phyloP scores from a whole-genome alignment of 1,140 invertebrate genomes.

The Bombus balteatus region DNA sequence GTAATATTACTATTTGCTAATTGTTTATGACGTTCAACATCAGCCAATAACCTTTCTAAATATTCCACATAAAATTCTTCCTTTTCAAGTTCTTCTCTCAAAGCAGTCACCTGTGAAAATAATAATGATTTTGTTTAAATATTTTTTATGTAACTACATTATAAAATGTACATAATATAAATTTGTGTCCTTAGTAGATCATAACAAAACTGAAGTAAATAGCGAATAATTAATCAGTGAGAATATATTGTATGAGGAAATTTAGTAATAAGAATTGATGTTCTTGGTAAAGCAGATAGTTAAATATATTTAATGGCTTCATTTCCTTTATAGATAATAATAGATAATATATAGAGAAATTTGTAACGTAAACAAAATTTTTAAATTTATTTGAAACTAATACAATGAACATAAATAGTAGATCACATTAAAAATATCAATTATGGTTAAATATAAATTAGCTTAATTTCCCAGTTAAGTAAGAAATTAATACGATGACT shows the following conservation, averaged over 20 bases:
- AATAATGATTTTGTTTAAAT: neutral
- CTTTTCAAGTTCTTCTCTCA: conserved; percentile 93
- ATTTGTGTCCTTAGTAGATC: neutral
- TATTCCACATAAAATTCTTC: conserved; percentile 96
- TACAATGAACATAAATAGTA: neutral
- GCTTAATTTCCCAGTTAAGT: conserved; percentile 20
- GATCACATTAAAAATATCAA: neutral
- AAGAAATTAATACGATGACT: conserved; percentile 43
- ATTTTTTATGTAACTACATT: neutral
- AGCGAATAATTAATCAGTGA: neutral
- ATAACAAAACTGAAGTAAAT: neutral
- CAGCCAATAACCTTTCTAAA: conserved; percentile 90
- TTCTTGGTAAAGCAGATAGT: neutral
- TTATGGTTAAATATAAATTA: neutral
- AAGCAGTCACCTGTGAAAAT: conserved; percentile 84
- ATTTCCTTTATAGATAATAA: conserved; percentile 11
- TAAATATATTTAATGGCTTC: neutral
- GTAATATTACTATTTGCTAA: conserved; percentile 70
- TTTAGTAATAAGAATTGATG: neutral
- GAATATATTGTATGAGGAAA: neutral
- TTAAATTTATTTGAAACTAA: neutral
- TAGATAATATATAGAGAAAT: neutral
- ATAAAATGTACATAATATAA: conserved; percentile 9
- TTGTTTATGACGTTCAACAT: conserved; percentile 89
- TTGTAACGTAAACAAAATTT: conserved; percentile 5